Conservation (phyloP, 2,888 invertebrate genomes). For the Pandemis heparana region DNA sequence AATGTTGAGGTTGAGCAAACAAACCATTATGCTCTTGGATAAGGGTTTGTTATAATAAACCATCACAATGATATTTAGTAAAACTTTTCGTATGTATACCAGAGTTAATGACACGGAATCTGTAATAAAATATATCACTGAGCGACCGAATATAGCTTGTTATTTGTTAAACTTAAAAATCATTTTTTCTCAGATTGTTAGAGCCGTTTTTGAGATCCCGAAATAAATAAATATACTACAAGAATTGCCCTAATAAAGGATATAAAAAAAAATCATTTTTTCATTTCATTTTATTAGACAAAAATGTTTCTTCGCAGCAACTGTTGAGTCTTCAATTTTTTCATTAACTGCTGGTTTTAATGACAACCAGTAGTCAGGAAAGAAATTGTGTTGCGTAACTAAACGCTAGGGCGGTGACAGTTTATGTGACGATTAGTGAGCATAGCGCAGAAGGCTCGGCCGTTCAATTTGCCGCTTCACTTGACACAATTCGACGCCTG, state of each 20-base stretch:
- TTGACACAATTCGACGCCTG: slow-evolving; percentile 86
- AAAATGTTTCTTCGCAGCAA: neutral
- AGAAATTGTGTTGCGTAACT: slow-evolving; percentile 79
- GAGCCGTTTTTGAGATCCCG: too few species aligned
- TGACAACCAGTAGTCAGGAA: slow-evolving; percentile 7
- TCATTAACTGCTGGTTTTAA: neutral
- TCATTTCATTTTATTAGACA: too few species aligned
- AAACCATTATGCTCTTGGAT: neutral
- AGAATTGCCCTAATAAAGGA: too few species aligned
- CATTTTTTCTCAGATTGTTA: too few species aligned
- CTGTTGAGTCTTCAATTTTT: neutral
- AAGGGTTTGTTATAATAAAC: neutral
- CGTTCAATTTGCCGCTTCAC: slow-evolving; percentile 86
- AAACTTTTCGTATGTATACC: too few species aligned
- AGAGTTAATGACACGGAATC: neutral
- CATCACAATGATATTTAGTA: neutral
- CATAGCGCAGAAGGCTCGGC: slow-evolving; percentile 81
- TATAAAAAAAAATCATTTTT: too few species aligned
- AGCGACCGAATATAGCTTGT: neutral
- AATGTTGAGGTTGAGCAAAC: neutral
- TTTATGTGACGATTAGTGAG: slow-evolving; percentile 85
- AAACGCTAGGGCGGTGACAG: slow-evolving; percentile 77
- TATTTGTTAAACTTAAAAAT: too few species aligned
- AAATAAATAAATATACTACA: too few species aligned
- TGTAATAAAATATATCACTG: neutral